Percentiles rank a stretch among this genome's conserved stretches.
Conservation (phyloP, 2,888 invertebrate species). For the Aspidapion aeneum region DNA sequence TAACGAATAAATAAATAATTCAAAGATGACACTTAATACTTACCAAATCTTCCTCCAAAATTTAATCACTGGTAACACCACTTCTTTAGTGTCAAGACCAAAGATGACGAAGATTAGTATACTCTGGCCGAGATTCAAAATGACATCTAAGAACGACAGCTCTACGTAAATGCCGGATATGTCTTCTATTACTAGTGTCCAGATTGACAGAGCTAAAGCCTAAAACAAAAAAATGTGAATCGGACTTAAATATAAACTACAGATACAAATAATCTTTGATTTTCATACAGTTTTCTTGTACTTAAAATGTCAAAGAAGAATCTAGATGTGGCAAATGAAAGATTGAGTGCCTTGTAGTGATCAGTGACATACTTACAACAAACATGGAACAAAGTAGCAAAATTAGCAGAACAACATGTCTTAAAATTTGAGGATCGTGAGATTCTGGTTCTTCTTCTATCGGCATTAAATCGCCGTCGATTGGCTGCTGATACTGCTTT, state of each 20-base stretch:
- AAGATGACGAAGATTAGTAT: slow-evolving; percentile 83
- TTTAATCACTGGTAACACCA: slow-evolving; percentile 64
- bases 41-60: slow-evolving; percentile 62
- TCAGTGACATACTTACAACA: slow-evolving; percentile 71
- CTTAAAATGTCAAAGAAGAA: no score
- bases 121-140: slow-evolving; percentile 87
- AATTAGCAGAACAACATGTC: slow-evolving; percentile 80
- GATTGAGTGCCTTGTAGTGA: no score
- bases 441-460: slow-evolving; percentile 52
- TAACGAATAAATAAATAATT: no score
- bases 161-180: slow-evolving; percentile 89
- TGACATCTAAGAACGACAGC: slow-evolving; percentile 87
- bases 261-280: no score
- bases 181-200: slow-evolving; percentile 78
- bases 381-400: slow-evolving; percentile 83
- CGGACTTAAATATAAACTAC: no score
- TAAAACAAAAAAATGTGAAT: slow-evolving; percentile 42
- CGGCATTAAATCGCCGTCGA: slow-evolving; percentile 51
- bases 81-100: slow-evolving; percentile 77
- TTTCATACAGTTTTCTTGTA: no score
- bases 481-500: slow-evolving; percentile 52
- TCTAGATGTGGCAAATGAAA: no score
- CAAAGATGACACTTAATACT: no score
- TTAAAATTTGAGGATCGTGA: slow-evolving; percentile 68
- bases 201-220: slow-evolving; percentile 80